Percentiles rank a stretch among this genome's conserved stretches.
Evolutionary conservation across 2,113 vertebrate genomes (phyloP).

Genomic region (Progne subis): DNA sequence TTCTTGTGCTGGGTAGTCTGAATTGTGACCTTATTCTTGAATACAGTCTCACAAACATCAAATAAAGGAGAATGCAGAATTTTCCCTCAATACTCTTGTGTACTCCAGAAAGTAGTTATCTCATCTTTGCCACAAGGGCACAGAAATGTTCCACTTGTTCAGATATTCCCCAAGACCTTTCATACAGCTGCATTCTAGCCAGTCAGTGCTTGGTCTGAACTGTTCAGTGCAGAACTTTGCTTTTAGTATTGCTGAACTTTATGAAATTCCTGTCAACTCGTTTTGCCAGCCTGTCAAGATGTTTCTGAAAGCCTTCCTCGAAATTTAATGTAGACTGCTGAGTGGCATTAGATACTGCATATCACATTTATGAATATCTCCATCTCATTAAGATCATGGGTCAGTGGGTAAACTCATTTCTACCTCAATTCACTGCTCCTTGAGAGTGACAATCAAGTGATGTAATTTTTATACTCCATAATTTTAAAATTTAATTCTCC

Average conservation of each 20-base stretch:
- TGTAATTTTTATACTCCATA: neutral
- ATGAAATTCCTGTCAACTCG: neutral
- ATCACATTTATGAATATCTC: neutral
- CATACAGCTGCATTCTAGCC: neutral
- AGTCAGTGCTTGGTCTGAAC: neutral
- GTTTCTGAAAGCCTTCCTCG: neutral
- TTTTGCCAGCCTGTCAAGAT: neutral
- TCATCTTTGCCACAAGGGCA: neutral
- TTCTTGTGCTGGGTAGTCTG: neutral
- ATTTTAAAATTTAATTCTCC: neutral
- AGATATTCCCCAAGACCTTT: neutral
- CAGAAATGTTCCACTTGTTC: neutral
- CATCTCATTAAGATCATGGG: neutral
- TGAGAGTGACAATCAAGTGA: neutral
- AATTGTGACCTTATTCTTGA: neutral
- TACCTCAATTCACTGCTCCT: neutral
- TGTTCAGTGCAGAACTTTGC: neutral
- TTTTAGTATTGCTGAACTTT: neutral
- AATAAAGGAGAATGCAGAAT: neutral
- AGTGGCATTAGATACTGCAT: neutral
- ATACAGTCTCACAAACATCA: neutral
- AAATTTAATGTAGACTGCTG: neutral
- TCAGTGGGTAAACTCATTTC: neutral
- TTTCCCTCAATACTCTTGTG: neutral
- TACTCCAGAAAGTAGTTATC: neutral